Evolutionary conservation across 2,113 vertebrate genomes (phyloP).

Genomic region (Paramormyrops kingsleyae): DNA sequence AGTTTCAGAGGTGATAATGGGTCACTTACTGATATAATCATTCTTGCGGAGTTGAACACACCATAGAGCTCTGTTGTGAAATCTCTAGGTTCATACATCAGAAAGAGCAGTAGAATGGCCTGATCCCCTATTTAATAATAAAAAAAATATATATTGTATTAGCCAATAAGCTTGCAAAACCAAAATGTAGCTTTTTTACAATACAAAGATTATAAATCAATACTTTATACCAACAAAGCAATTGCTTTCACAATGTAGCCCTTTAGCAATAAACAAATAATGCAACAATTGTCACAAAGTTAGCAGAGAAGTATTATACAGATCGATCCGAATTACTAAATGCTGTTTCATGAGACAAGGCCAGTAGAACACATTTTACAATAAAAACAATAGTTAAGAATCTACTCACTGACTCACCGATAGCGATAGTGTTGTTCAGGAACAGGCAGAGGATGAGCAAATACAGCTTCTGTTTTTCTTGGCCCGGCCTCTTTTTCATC

Average conservation of each 20-base stretch:
- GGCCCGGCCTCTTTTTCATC: slow-evolving; percentile 35
- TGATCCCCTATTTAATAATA: slow-evolving; percentile 35
- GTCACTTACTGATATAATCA: slow-evolving; percentile 44
- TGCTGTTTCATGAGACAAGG: neutral
- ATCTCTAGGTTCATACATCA: slow-evolving; percentile 45
- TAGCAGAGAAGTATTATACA: neutral
- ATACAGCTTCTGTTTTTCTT: slow-evolving; percentile 41
- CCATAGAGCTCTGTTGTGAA: slow-evolving; percentile 45
- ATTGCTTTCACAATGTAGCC: neutral
- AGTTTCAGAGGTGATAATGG: neutral
- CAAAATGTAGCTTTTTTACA: neutral
- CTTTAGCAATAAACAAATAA: neutral
- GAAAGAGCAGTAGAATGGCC: slow-evolving; percentile 40
- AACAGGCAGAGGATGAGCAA: slow-evolving; percentile 45
- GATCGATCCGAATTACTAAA: neutral
- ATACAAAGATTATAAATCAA: neutral
- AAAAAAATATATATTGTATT: neutral
- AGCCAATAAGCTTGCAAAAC: neutral
- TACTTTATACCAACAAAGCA: neutral
- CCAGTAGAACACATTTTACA: neutral
- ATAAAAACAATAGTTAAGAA: neutral
- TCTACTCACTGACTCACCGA: slow-evolving; percentile 39
- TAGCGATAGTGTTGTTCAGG: slow-evolving; percentile 41
- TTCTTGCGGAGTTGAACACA: slow-evolving; percentile 39
- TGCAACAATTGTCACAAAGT: neutral